A percentile compares a stretch with the other conserved stretches of the same genome.
These are phyloP conservation scores for Cacatua alba DNA, from an alignment of 2,113 vertebrate species.

Conservation along the genomic window DNA sequence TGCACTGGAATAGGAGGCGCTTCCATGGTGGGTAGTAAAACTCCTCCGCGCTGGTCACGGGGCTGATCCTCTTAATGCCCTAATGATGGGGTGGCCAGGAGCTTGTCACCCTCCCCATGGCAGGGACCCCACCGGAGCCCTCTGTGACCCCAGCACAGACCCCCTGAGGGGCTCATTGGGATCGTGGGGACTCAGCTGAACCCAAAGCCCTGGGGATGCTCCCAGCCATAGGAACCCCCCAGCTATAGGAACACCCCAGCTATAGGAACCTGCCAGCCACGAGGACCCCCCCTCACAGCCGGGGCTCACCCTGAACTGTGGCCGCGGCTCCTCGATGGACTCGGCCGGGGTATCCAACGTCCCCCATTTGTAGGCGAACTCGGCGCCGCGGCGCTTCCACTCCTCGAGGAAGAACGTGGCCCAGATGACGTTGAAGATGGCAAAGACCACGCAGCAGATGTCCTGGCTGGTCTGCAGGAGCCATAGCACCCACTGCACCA, in stretches of 20 bases:
- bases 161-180: accelerated
- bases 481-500: not conserved
- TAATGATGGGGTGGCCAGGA: not conserved
- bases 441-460: constrained; percentile 95
- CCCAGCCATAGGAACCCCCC: too few relatives aligned
- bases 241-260: too few relatives aligned
- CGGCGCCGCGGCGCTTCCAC: constrained; percentile 93
- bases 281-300: accelerated
- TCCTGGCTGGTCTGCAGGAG: constrained; percentile 90
- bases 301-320: constrained; percentile 90
- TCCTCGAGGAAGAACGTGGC: constrained; percentile 95
- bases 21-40: constrained; percentile 95
- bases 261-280: too few relatives aligned
- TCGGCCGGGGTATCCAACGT: constrained; percentile 89
- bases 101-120: not conserved
- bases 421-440: constrained; percentile 97
- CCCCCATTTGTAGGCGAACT: constrained; percentile 97
- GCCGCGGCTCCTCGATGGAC: constrained; percentile 91
- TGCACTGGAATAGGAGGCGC: constrained; percentile 89
- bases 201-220: not conserved
- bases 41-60: constrained; percentile 90
- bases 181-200: accelerated
- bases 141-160: accelerated
- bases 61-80: constrained; percentile 92
- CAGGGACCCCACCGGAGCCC: accelerated